Conservation (phyloP, 2,113 vertebrate species). For the Atlantisia rogersi region DNA sequence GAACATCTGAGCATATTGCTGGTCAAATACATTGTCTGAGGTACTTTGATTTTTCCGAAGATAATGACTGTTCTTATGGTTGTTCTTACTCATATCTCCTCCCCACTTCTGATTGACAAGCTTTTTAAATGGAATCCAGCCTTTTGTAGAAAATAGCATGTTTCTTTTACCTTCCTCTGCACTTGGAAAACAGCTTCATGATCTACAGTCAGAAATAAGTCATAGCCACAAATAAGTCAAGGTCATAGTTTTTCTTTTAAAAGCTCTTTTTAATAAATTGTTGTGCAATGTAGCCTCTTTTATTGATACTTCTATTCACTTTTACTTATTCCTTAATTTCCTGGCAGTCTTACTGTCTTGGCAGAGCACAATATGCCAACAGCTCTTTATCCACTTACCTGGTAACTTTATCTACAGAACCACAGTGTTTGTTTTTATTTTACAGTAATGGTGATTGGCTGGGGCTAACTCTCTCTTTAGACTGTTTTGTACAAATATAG, state of each 20-base stretch:
- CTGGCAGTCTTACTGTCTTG: background rate
- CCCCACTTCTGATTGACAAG: background rate
- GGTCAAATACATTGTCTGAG: background rate
- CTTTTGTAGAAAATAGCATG: background rate
- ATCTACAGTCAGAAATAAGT: background rate
- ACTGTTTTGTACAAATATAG: background rate
- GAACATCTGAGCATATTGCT: background rate
- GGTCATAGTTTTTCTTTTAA: background rate
- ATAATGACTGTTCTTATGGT: background rate
- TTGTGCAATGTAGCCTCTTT: background rate
- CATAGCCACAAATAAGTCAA: background rate
- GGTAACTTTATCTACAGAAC: background rate
- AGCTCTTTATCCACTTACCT: background rate
- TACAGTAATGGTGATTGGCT: background rate
- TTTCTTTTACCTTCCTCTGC: background rate
- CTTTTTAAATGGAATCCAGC: background rate
- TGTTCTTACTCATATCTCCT: background rate
- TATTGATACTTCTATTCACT: background rate
- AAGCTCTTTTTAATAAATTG: background rate
- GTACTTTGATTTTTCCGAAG: background rate
- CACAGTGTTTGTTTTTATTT: background rate
- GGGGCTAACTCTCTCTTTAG: background rate
- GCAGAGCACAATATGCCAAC: background rate
- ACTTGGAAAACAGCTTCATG: background rate
- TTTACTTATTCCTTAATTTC: background rate